A percentile compares a stretch with the other conserved stretches of the same genome.
Conservation (phyloP, 1,140 invertebrate species). For the Sogatella furcifera region DNA sequence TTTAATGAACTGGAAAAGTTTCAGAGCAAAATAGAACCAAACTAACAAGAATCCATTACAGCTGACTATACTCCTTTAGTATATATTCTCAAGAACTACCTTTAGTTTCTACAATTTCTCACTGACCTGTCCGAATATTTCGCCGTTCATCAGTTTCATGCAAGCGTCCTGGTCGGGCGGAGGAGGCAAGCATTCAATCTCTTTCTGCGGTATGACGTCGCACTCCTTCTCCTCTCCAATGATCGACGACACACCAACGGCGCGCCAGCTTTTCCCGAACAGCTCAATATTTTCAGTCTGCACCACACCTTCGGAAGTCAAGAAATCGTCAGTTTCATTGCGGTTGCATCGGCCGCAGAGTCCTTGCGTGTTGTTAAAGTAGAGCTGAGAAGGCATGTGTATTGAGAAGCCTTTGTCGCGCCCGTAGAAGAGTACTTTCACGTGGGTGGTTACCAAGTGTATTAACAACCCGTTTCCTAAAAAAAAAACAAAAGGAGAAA, state of each 20-base stretch:
- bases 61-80: too few relatives aligned
- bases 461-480: conserved; percentile 11
- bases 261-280: conserved; percentile 47
- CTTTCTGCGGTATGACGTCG: background rate
- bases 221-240: conserved; percentile 23
- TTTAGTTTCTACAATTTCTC: too few relatives aligned
- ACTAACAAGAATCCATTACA: too few relatives aligned
- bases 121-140: conserved; percentile 48
- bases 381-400: conserved; percentile 55
- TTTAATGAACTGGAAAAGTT: too few relatives aligned
- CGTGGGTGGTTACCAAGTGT: background rate
- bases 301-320: conserved; percentile 37
- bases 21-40: too few relatives aligned
- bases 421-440: conserved; percentile 22
- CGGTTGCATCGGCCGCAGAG: conserved; percentile 66
- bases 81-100: too few relatives aligned
- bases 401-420: conserved; percentile 39
- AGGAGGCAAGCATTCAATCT: conserved; percentile 37
- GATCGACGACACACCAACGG: conserved; percentile 8
- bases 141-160: conserved; percentile 44
- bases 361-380: conserved; percentile 59
- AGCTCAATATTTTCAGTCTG: conserved; percentile 36
- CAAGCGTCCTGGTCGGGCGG: conserved; percentile 50
- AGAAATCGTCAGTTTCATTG: conserved; percentile 49
- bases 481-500: background rate